phyloP scores from a whole-genome alignment of 1,140 invertebrate genomes.

The Pogonomyrmex californicus region DNA sequence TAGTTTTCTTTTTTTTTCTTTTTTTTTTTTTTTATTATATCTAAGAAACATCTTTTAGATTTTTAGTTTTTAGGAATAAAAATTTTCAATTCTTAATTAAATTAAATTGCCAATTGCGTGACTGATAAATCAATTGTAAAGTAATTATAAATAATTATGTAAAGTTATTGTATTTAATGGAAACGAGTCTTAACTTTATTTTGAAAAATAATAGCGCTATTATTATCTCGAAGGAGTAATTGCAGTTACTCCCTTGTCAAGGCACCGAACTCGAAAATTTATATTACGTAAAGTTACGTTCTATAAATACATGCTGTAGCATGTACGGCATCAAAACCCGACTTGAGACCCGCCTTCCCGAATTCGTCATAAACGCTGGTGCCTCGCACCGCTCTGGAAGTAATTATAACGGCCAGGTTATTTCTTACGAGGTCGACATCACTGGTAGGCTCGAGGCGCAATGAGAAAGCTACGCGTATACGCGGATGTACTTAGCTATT shows the following conservation, averaged over 20 bases:
- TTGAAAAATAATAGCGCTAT: too few relatives aligned
- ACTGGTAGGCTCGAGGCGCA: conserved; percentile 56
- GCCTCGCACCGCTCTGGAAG: conserved; percentile 46
- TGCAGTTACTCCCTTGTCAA: background rate
- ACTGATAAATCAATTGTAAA: background rate
- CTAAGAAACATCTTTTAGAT: background rate
- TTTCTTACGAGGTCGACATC: conserved; percentile 68
- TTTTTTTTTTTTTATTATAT: too few relatives aligned
- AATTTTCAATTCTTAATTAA: background rate
- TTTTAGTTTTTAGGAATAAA: background rate
- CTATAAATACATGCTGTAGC: background rate
- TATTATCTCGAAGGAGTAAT: too few relatives aligned
- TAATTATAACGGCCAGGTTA: conserved; percentile 68
- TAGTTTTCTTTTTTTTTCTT: background rate
- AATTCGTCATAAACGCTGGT: conserved; percentile 35
- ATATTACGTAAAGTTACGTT: background rate
- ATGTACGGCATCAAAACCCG: conserved; percentile 1
- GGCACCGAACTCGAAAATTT: background rate
- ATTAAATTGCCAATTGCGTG: background rate
- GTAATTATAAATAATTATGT: background rate
- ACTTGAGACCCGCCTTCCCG: background rate
- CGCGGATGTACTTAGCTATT: conserved; percentile 74
- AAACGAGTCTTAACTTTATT: too few relatives aligned
- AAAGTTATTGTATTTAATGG: too few relatives aligned
- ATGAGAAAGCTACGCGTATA: conserved; percentile 65